Evolutionary conservation across 1,140 invertebrate genomes (phyloP), one percentile per base, ranked within the genome.

Genomic region (Hyles euphorbiae): DNA sequence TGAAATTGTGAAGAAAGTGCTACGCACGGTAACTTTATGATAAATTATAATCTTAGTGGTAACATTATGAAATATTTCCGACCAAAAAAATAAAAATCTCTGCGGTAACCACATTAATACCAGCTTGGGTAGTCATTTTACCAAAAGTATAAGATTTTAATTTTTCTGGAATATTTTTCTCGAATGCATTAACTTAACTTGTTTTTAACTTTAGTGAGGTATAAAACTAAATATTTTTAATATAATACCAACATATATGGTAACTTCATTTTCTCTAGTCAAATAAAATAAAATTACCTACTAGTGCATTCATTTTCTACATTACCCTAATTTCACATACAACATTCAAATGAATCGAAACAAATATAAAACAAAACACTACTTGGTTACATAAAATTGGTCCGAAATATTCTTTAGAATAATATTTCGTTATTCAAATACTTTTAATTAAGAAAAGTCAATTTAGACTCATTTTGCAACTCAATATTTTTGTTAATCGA

Each of bases 321-420:
- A n/a, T 8, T 56, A 43, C 10, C 34, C 32, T 34, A 56, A 48
- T 44, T 7, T 48, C 32, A 34, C 36, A 56, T 36, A n/a, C 47
- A 47, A 34, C 45, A 48, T 4, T 8, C 22, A 48, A 40, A 40
- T 40, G 4, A 40, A 40, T 3, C 44, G 47, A 47, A 40, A 46
- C 6, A 69, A 68, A 67, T 61, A 44, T 46, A 63, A 61, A 65
- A 55, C 33, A 61, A 61, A 60, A 70, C 36, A 56, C 64, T 70
- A 75, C 56, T 68, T 55, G 65, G 67, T 86, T 86, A 86, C 81
- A 72, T 76, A 86, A 86, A 83, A 86, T 86, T 86, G 83, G 83
- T 86, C 83, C 83, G 56, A 76, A 83, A 68, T 61, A 70, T 75
- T 73, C 45, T 58, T 59, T 10, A n/a, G n/a, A 11, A 10, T 48